Base-by-base conservation (phyloP, 2,797 vertebrate species). In the Periparus ater region DNA sequence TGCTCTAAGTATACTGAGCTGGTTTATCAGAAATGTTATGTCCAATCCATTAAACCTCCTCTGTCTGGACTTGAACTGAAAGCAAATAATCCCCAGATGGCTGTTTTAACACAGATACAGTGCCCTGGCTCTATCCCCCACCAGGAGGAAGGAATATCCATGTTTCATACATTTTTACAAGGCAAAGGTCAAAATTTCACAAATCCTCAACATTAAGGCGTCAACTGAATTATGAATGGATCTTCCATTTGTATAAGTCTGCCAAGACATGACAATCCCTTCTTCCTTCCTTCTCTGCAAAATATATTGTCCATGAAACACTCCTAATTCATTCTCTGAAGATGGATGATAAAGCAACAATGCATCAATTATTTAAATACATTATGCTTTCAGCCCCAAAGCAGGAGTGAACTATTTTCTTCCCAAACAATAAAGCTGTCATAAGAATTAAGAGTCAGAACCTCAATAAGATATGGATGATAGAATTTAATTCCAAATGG, bases 61-160 rank as follows among this genome's bases (percentile, higher is more conserved):
- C 75, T 88, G 70, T 65, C 77, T 90, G 55, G 53, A 76, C 91
- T 92, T 91, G 68, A 47, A 83, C 57, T 65, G 68, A 72, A 93
- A 80, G 62, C 50, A 95, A 91, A 82, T 88, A 97, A 97, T 93
- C 88, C 88, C 85, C 96, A 96, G 91, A 96, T 92, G 70, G 71
- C 74, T 87, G 47, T 78, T 61, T 80, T 62, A 92, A 87, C 53
- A 88, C n/a, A 75, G 13, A 87, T 42, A 66, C 18, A 61, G n/a
- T 3, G 6, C 34, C 65, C 54, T 34, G 16, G 26, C 62, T 83
- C 72, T 70, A 60, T 89, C 23, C 42, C 79, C 22, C 48, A 66
- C 14, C 61, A 72, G 29, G 15, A 89, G 30, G 30, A 89, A 89
- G 25, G 32, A 80, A 73, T 22, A 72, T 34, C 10, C 19, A 36